These are phyloP conservation scores for Lepidonotus clava DNA, from an alignment of 2,888 invertebrate species.

Conservation along the genomic window DNA sequence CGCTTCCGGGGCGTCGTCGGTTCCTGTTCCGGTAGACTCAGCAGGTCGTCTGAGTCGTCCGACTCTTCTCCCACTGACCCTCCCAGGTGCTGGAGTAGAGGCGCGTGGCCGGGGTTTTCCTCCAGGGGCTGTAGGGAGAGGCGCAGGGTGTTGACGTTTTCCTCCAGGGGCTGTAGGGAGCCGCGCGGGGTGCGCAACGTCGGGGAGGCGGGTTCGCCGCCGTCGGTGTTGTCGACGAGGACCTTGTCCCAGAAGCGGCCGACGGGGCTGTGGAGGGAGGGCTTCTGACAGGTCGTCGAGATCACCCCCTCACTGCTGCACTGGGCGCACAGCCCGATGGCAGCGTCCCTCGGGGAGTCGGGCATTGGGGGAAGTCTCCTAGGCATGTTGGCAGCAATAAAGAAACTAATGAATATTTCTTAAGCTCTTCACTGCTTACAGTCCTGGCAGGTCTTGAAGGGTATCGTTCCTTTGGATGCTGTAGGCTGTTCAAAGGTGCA, in stretches of 20 bases:
- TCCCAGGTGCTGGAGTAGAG: too few relatives aligned
- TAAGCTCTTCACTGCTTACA: too few relatives aligned
- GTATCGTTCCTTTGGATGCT: too few relatives aligned
- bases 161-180: neutral
- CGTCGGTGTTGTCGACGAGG: neutral
- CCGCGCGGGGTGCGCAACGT: neutral
- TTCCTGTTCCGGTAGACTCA: neutral
- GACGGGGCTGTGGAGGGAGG: conserved; percentile 7
- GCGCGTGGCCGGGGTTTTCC: neutral
- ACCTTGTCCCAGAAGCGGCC: conserved; percentile 16
- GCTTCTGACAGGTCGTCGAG: conserved; percentile 5
- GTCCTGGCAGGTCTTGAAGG: too few relatives aligned
- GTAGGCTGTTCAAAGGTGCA: too few relatives aligned
- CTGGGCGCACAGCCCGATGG: neutral
- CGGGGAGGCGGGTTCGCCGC: neutral
- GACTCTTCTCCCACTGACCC: too few relatives aligned
- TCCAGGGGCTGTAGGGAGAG: neutral
- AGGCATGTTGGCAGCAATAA: conserved; percentile 3
- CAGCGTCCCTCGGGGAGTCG: neutral
- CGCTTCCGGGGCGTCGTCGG: neutral
- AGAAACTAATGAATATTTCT: too few relatives aligned
- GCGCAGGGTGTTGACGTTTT: neutral
- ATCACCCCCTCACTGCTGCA: neutral
- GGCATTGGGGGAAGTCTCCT: conserved; percentile 15
- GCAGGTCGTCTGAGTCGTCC: neutral